phyloP scores from a whole-genome alignment of 2,888 invertebrate genomes.

The Lasioglossum lativentre region DNA sequence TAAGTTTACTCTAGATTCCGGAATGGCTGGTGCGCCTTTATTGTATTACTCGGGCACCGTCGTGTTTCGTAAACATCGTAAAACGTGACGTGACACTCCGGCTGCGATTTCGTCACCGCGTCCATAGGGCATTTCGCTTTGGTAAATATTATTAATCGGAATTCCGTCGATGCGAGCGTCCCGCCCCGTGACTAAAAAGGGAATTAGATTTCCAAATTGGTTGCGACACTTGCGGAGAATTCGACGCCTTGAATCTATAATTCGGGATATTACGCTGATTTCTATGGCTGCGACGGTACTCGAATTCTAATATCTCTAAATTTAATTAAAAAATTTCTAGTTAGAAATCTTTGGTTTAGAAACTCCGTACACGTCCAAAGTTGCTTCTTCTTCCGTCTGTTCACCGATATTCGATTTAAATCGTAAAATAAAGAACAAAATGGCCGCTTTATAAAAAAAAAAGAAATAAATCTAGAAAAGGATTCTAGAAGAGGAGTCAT shows the following conservation, averaged over 20 bases:
- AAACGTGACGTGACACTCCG: slow-evolving; percentile 18
- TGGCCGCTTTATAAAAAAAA: too few species aligned
- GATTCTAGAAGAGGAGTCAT: too few species aligned
- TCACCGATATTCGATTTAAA: too few species aligned
- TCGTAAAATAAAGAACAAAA: too few species aligned
- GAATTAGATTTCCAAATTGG: slow-evolving; percentile 23
- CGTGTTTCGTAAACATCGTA: slow-evolving; percentile 43
- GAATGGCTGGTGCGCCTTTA: slow-evolving; percentile 17
- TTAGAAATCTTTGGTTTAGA: too few species aligned
- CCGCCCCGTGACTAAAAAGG: slow-evolving; percentile 9
- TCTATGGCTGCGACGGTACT: background rate
- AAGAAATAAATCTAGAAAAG: too few species aligned
- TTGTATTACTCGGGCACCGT: background rate
- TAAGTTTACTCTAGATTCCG: slow-evolving; percentile 17
- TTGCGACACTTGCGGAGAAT: background rate
- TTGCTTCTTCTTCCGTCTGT: too few species aligned
- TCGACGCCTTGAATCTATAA: background rate
- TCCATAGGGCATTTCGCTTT: background rate
- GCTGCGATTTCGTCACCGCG: slow-evolving; percentile 30
- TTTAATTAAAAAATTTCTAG: background rate
- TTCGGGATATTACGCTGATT: background rate
- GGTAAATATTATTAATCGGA: slow-evolving; percentile 46
- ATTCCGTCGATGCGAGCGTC: slow-evolving; percentile 34
- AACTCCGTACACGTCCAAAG: too few species aligned
- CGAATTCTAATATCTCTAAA: background rate